Evolutionary conservation across 2,797 vertebrate species (phyloP).

Genomic region (Xerus rutilus): DNA sequence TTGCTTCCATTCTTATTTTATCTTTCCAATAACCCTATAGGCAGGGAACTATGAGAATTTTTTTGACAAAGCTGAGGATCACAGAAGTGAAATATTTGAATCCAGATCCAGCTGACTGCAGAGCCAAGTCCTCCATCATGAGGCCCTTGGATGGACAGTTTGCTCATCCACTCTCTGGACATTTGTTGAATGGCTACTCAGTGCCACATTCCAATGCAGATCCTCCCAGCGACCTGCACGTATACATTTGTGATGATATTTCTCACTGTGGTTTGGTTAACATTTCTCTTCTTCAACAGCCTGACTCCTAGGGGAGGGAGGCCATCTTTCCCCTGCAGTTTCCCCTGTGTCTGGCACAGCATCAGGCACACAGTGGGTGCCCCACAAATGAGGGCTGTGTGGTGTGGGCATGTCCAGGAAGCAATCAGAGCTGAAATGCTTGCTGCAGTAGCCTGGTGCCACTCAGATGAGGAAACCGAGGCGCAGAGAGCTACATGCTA

Average conservation of each 20-base stretch:
- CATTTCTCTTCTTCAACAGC: background rate
- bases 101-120: background rate
- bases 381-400: background rate
- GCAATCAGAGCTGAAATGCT: background rate
- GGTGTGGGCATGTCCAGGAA: background rate
- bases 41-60: no score
- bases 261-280: background rate
- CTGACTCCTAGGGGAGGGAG: background rate
- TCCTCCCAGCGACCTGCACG: background rate
- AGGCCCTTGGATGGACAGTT: fast-evolving
- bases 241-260: fast-evolving
- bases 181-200: background rate
- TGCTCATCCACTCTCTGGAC: fast-evolving
- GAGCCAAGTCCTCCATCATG: no score
- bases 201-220: fast-evolving
- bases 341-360: background rate
- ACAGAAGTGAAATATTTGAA: background rate
- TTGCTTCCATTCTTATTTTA: background rate
- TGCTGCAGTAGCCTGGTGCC: background rate
- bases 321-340: background rate
- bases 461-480: background rate
- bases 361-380: fast-evolving
- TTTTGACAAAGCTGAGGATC: background rate
- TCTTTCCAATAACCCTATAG: background rate
- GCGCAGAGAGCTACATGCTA: background rate